Percentiles rank a stretch among this genome's conserved stretches.
Evolutionary conservation across 2,888 invertebrate species (phyloP).

Genomic region (Volucella inanis): DNA sequence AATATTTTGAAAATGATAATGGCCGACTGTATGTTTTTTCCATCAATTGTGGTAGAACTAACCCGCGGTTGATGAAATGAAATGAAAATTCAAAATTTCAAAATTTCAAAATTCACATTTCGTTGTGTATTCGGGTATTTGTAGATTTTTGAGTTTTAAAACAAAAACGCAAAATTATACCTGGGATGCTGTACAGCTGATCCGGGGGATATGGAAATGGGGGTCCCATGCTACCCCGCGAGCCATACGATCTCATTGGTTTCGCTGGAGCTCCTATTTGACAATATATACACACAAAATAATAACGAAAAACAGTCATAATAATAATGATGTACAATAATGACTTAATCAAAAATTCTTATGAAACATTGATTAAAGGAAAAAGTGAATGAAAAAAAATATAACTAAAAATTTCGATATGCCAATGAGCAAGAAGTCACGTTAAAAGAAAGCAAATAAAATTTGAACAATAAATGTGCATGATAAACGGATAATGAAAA

Average conservation of each 20-base stretch:
- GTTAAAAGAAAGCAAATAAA: neutral
- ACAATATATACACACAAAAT: slow-evolving; percentile 74
- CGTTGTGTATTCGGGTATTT: slow-evolving; percentile 4
- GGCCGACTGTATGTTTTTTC: neutral
- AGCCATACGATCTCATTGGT: slow-evolving; percentile 83
- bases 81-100: neutral
- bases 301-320: slow-evolving; percentile 69
- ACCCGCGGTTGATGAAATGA: slow-evolving; percentile 1
- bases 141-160: slow-evolving; percentile 23
- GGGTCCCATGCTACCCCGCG: slow-evolving; percentile 83
- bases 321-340: slow-evolving; percentile 46
- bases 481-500: neutral
- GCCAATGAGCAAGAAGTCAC: slow-evolving; percentile 8
- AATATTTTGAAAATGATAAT: neutral
- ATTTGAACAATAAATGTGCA: slow-evolving; percentile 1
- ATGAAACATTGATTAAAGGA: slow-evolving; percentile 29
- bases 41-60: slow-evolving; percentile 25
- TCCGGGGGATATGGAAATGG: slow-evolving; percentile 83
- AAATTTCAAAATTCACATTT: neutral
- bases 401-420: neutral
- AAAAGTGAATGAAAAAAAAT: slow-evolving; percentile 7
- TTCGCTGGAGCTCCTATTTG: slow-evolving; percentile 83
- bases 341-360: slow-evolving; percentile 6
- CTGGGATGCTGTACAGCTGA: slow-evolving; percentile 84
- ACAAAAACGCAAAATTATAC: slow-evolving; percentile 77